Evolutionary conservation across 2,113 vertebrate species (phyloP).

Genomic region (Pachycephala philippinensis): DNA sequence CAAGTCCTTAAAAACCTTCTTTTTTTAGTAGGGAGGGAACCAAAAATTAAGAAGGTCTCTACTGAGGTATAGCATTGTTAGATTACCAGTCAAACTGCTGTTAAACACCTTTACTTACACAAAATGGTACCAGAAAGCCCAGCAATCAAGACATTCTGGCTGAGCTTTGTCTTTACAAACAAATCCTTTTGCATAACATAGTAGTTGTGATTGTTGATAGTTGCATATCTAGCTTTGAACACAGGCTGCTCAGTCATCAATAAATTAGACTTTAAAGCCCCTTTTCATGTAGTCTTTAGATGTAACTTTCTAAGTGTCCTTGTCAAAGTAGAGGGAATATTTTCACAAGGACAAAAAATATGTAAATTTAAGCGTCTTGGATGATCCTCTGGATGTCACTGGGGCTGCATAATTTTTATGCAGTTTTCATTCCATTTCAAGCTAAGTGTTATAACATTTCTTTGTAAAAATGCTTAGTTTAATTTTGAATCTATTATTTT

Average conservation of each 20-base stretch:
- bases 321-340: background rate
- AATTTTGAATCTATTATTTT: conserved; percentile 15
- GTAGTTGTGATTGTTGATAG: background rate
- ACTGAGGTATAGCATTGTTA: background rate
- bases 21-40: background rate
- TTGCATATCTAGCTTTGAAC: background rate
- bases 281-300: background rate
- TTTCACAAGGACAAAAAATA: background rate
- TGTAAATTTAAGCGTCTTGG: background rate
- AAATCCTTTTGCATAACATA: background rate
- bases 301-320: background rate
- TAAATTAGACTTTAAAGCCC: background rate
- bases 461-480: background rate
- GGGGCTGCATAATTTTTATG: background rate
- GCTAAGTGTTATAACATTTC: background rate
- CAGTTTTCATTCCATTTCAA: background rate
- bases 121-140: background rate
- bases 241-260: background rate
- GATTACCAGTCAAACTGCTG: background rate
- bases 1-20: background rate
- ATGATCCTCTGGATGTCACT: background rate
- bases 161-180: background rate
- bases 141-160: background rate
- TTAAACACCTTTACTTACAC: background rate
- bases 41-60: background rate